Base-by-base conservation (phyloP, 2,113 vertebrate genomes). In the Cercocebus atys region DNA sequence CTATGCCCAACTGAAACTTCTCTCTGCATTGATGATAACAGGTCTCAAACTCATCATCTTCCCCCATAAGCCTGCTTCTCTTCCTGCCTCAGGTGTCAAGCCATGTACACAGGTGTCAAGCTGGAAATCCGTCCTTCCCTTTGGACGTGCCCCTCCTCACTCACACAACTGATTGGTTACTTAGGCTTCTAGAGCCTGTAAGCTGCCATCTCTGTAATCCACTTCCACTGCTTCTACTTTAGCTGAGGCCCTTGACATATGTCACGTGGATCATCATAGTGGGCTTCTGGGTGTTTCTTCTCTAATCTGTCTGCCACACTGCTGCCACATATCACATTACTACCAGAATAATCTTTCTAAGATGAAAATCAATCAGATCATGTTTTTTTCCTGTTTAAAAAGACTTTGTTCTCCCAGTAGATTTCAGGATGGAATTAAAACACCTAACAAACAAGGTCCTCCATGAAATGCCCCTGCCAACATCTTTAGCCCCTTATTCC, bases 341-440 rank as follows among this genome's bases (percentile, higher is more conserved):
- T 73, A 38, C 79, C 30, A 43, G 68, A 93, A 43, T 50, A 70
- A 92, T 88, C 68, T 68, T 93, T 87, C 79, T 47, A 96, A 93
- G 83, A 59, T 45, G 30, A 20, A 79, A 30, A 83, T 27, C 38
- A 82, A 93, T 30, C 25, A 90, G 27, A 52, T 84, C 59, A 25
- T 64, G 73, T 57, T 87, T 32, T 90, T 90, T 78, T 32, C 11
- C 43, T 81, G 57, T 59, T 95, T 96, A 64, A 80, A 90, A 47
- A 78, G 50, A 57, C 17, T 80, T 70, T 4, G 59, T 30, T 64
- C 57, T 38, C 32, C 43, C 14, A n/a, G 57, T 50, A 92, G 27
- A 38, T 92, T 84, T 73, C 43, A 59, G 61, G 32, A 43, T 59
- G 87, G 52, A 94, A 78, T 73, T 80, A 79, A 84, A 94, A 61